Evolutionary conservation across 1,140 invertebrate species (phyloP), one percentile per base, ranked within the genome.

Genomic region (Apis dorsata): DNA sequence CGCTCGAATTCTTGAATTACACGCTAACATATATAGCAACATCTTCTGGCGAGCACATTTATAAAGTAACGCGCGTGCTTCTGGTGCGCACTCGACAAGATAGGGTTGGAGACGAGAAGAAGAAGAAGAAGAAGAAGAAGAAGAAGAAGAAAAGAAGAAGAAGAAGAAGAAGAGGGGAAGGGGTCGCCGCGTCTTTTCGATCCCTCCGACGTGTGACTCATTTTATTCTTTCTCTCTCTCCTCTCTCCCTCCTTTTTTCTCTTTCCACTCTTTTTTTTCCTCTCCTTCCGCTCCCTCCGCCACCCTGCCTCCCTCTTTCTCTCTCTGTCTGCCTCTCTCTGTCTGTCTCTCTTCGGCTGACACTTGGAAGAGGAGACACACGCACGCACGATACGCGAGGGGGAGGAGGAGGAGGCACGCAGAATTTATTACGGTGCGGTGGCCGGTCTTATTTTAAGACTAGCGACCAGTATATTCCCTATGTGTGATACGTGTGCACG

Each of bases 1-100:
- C 85, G 75, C 88, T 92, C 89, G 87, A 92, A 92, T 90, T 93
- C 92, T 93, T 93, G 92, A 93, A 93, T 93, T 93, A 92, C 92
- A 93, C 90, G 90, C 63, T 90, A 90, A 92, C 91, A 92, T 93
- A 93, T 93, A 93, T 92, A 92, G 92, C 87, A 89, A 88, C 87
- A 87, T 85, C 86, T 86, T 85, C 83, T 84, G 85, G 82, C 81
- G 85, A 84, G 80, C 81, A 81, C 81, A 85, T 85, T 85, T 68
- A 86, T 85, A 71, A 75, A 72, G 73, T 53, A 72, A 76, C 85
- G 73, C 75, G 81, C 82, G 81, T 76, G 84, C 74, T 74, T 72
- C 77, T 83, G 60, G 79, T 76, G 81, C 60, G 77, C 83, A 75
- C 78, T 83, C 84, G 72, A 68, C 68, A 68, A 68, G 74, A 85